A percentile compares a stretch with the other conserved stretches of the same genome.
phyloP scores from a whole-genome alignment of 1,140 invertebrate genomes.

The Anadara kagoshimensis region DNA sequence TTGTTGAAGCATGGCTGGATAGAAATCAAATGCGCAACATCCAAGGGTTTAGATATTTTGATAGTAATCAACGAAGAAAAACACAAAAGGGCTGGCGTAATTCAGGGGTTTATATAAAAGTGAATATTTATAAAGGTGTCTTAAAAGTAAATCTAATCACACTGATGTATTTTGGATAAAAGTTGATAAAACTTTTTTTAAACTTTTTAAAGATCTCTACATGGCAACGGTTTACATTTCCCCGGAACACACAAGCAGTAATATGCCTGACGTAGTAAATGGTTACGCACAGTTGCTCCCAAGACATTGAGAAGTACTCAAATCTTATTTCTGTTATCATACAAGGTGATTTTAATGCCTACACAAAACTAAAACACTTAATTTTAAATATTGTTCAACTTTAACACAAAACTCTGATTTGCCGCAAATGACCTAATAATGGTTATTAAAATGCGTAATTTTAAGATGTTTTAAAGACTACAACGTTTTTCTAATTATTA shows the following conservation, averaged over 20 bases:
- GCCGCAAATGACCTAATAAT: too few species aligned
- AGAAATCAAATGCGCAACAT: too few species aligned
- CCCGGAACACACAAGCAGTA: background rate
- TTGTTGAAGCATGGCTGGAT: slow-evolving; percentile 25
- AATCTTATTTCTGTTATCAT: slow-evolving; percentile 10
- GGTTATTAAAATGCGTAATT: too few species aligned
- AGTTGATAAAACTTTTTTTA: slow-evolving; percentile 7
- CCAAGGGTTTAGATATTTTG: too few species aligned
- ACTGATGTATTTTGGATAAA: slow-evolving; percentile 19
- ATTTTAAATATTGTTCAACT: too few species aligned
- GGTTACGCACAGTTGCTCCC: background rate
- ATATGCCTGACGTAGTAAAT: background rate
- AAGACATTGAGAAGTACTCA: slow-evolving; percentile 6
- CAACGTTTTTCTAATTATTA: too few species aligned
- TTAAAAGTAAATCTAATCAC: background rate
- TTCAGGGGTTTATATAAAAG: slow-evolving; percentile 15
- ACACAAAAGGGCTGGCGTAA: slow-evolving; percentile 1
- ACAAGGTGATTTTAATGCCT: slow-evolving; percentile 28
- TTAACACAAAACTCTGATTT: too few species aligned
- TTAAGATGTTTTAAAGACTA: too few species aligned
- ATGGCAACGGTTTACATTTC: too few species aligned
- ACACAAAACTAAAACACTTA: slow-evolving; percentile 10
- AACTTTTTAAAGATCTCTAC: too few species aligned
- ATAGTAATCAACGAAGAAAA: background rate
- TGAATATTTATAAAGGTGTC: slow-evolving; percentile 7